Evolutionary conservation across 2,888 invertebrate genomes (phyloP).

Genomic region (Drosophila paranaensis): DNA sequence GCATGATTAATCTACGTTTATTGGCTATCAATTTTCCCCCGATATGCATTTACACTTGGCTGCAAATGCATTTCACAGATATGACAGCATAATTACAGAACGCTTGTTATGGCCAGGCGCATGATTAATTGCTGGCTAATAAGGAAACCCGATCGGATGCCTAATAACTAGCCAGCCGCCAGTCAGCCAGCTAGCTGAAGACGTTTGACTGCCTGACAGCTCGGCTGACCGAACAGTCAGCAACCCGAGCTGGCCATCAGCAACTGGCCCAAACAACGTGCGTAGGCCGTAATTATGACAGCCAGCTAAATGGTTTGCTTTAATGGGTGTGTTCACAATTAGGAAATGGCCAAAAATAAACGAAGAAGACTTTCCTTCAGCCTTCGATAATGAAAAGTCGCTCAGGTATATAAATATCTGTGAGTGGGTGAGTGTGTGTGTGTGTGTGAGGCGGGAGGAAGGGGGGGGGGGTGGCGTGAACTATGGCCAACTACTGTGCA

Average conservation of each 20-base stretch:
- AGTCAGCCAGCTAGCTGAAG: constrained; percentile 7
- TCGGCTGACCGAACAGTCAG: constrained; percentile 30
- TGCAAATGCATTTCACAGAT: constrained; percentile 62
- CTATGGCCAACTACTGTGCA: constrained; percentile 41
- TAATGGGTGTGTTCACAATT: constrained; percentile 48
- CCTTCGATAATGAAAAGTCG: constrained; percentile 48
- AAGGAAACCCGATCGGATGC: constrained; percentile 64
- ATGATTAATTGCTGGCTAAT: constrained; percentile 72
- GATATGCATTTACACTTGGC: constrained; percentile 66
- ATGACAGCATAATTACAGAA: constrained; percentile 62
- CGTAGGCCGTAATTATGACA: constrained; percentile 71
- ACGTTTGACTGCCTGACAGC: neutral
- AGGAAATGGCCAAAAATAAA: constrained; percentile 53
- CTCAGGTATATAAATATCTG: constrained; percentile 12
- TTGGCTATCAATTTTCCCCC: constrained; percentile 69
- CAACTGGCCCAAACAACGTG: constrained; percentile 21
- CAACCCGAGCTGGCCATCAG: constrained; percentile 44
- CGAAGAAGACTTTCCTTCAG: constrained; percentile 40
- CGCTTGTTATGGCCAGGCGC: constrained; percentile 45
- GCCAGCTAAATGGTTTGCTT: constrained; percentile 34
- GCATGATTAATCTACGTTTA: constrained; percentile 70
- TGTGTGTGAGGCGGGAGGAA: neutral
- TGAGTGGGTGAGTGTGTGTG: constrained; percentile 6
- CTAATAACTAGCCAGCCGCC: constrained; percentile 46
- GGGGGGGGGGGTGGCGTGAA: neutral